A percentile compares a stretch with the other conserved stretches of the same genome.
phyloP scores from a whole-genome alignment of 2,113 vertebrate genomes.

The Neomonachus schauinslandi region DNA sequence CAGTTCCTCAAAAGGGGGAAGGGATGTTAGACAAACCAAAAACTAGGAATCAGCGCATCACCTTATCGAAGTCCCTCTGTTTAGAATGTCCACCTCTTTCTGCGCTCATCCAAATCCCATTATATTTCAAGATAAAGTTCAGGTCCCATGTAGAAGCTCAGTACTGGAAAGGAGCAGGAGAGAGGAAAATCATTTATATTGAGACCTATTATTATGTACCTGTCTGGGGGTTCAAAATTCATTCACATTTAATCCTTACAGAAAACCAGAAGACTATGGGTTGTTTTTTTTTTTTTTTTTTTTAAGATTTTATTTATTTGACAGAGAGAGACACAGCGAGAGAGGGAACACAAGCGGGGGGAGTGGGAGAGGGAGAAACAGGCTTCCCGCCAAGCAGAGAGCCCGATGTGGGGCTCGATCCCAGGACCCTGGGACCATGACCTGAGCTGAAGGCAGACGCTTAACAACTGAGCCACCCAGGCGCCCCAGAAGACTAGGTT shows the following conservation, averaged over 20 bases:
- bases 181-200: not conserved
- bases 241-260: not conserved
- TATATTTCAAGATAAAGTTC: slow-evolving; percentile 12
- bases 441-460: no score
- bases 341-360: no score
- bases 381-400: no score
- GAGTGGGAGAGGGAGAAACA: no score
- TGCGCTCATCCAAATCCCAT: not conserved
- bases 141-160: not conserved
- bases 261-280: not conserved
- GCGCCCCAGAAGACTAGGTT: not conserved
- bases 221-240: not conserved
- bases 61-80: not conserved
- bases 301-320: no score
- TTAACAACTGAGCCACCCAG: no score
- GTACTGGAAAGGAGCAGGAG: not conserved
- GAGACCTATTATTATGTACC: not conserved
- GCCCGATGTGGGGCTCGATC: no score
- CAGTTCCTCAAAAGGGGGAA: not conserved
- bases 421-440: no score
- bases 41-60: not conserved
- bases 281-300: no score
- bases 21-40: not conserved
- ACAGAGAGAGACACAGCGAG: no score
- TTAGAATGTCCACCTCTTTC: not conserved